phyloP scores from a whole-genome alignment of 2,113 vertebrate species.

The Podocnemis expansa region DNA sequence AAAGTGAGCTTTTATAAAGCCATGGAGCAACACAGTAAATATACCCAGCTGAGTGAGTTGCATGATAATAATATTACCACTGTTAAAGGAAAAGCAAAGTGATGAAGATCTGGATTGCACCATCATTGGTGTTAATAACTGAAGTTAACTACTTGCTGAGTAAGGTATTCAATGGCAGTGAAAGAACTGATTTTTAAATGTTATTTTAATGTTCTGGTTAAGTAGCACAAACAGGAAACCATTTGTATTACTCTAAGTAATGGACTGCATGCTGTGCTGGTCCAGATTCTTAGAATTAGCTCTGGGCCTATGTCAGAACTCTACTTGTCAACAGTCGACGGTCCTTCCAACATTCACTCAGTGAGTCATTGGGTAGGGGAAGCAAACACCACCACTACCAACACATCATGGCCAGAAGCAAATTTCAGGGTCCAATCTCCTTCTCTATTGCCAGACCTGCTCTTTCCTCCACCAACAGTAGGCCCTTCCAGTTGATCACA shows the following conservation, averaged over 20 bases:
- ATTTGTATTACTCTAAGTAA: background rate
- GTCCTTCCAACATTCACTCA: too few relatives aligned
- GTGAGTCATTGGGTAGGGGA: too few relatives aligned
- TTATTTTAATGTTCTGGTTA: background rate
- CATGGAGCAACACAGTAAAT: background rate
- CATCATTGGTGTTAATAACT: background rate
- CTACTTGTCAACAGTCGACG: too few relatives aligned
- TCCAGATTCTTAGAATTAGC: background rate
- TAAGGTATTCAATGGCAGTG: background rate
- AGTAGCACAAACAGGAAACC: background rate
- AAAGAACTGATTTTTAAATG: background rate
- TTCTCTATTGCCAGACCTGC: too few relatives aligned
- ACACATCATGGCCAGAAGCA: background rate
- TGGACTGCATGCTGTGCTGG: background rate
- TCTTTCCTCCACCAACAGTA: too few relatives aligned
- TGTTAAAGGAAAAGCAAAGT: background rate
- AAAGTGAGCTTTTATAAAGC: background rate
- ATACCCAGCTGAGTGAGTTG: background rate
- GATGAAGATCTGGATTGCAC: background rate
- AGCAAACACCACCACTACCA: background rate
- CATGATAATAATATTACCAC: background rate
- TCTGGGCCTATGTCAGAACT: background rate
- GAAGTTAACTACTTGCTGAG: background rate
- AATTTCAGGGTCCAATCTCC: too few relatives aligned
- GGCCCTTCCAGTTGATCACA: too few relatives aligned